A percentile compares a stretch with the other conserved stretches of the same genome.
phyloP scores from a whole-genome alignment of 2,113 vertebrate genomes.

The Mustelus asterias region DNA sequence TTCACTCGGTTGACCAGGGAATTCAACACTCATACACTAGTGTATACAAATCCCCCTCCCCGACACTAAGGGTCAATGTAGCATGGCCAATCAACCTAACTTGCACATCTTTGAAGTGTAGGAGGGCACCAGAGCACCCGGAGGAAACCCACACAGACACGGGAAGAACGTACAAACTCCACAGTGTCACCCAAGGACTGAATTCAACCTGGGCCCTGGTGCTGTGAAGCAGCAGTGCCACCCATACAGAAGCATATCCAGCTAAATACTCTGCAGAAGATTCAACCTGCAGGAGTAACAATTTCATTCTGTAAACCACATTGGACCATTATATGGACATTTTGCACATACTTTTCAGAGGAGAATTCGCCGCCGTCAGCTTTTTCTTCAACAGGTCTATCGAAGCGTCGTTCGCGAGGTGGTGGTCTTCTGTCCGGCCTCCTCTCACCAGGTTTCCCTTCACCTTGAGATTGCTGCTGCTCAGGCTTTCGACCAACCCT shows the following conservation, averaged over 20 bases:
- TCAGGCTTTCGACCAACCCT: conserved; percentile 89
- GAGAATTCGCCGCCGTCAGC: conserved; percentile 91
- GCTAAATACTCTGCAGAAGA: not conserved
- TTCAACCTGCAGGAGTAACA: not conserved
- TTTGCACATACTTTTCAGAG: conserved; percentile 76
- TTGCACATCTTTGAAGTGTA: no score
- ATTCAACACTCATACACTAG: not conserved
- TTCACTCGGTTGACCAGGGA: not conserved
- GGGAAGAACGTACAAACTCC: no score
- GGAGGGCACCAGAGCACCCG: no score
- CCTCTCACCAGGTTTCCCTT: conserved; percentile 83
- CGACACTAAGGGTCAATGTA: no score
- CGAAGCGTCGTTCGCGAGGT: conserved; percentile 84
- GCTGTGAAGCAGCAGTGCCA: no score
- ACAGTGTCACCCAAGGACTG: no score
- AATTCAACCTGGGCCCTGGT: no score
- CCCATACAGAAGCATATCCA: not conserved
- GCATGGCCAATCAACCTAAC: no score
- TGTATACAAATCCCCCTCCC: not conserved
- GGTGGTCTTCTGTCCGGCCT: conserved; percentile 77
- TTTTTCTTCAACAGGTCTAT: conserved; percentile 85
- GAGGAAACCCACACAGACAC: no score
- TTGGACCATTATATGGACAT: not conserved
- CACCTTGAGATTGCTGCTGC: conserved; percentile 65
- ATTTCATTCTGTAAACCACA: not conserved